Conservation (phyloP, 2,797 vertebrate genomes). For the Falco biarmicus region DNA sequence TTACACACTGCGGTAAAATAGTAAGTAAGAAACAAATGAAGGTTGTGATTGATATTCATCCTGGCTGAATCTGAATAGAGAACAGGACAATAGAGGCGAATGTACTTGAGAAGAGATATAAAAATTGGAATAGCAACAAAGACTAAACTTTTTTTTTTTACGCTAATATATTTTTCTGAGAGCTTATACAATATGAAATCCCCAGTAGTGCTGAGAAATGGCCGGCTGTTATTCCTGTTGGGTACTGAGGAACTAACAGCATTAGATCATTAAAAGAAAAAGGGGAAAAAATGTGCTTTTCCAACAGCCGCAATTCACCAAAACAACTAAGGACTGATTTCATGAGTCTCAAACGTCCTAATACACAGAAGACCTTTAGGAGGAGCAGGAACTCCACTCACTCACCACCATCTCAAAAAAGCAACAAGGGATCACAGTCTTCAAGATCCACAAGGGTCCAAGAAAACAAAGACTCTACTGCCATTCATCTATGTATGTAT, state of each 20-base stretch:
- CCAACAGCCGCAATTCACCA: not conserved
- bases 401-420: not conserved
- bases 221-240: not conserved
- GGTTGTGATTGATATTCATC: constrained; percentile 31
- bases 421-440: not conserved
- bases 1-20: not conserved
- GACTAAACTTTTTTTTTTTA: not conserved
- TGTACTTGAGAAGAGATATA: not conserved
- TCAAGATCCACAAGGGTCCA: not conserved
- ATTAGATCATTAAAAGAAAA: not conserved
- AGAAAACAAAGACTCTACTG: not conserved
- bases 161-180: not conserved
- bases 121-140: not conserved
- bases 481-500: not conserved
- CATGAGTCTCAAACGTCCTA: not conserved
- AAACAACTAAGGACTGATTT: not conserved
- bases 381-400: not conserved
- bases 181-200: not conserved
- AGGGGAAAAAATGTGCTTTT: not conserved
- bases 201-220: not conserved
- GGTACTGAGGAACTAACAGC: not conserved
- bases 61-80: not conserved
- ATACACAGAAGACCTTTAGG: not conserved
- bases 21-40: constrained; percentile 7
- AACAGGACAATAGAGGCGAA: not conserved